Evolutionary conservation across 2,797 vertebrate species (phyloP).

Genomic region (Lacerta bilineata): DNA sequence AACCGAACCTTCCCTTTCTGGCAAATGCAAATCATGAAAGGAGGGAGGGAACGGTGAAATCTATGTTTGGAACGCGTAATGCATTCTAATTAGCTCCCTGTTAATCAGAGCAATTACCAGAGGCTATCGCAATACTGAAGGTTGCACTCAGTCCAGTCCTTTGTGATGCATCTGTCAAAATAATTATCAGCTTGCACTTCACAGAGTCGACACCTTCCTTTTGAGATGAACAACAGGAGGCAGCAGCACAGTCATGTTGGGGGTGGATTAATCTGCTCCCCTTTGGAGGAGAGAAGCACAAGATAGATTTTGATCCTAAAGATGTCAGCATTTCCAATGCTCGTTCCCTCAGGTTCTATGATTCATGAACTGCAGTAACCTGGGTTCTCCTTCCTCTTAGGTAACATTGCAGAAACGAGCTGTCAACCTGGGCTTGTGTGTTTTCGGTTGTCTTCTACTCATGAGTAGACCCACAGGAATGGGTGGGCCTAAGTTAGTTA

Average conservation of each 20-base stretch:
- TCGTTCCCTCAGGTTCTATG: slow-evolving; percentile 22
- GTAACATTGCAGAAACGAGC: slow-evolving; percentile 27
- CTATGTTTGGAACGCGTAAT: slow-evolving; percentile 63
- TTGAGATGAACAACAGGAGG: slow-evolving; percentile 49
- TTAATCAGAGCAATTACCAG: slow-evolving; percentile 70
- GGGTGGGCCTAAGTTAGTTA: too few relatives aligned
- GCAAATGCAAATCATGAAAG: slow-evolving; percentile 59
- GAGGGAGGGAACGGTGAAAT: slow-evolving; percentile 45
- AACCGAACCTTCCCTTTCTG: slow-evolving; percentile 44
- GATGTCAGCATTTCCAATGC: slow-evolving; percentile 43
- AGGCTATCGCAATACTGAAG: slow-evolving; percentile 53
- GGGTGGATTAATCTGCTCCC: slow-evolving; percentile 48
- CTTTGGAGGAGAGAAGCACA: slow-evolving; percentile 27
- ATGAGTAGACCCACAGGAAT: too few relatives aligned
- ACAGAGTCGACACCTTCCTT: slow-evolving; percentile 60
- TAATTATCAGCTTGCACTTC: slow-evolving; percentile 66
- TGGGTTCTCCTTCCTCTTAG: slow-evolving; percentile 27
- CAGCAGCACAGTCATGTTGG: slow-evolving; percentile 8
- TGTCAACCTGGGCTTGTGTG: slow-evolving; percentile 17
- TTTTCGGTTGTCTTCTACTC: neutral
- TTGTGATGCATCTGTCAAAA: slow-evolving; percentile 61
- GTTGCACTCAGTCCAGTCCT: slow-evolving; percentile 55
- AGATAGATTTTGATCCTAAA: slow-evolving; percentile 29
- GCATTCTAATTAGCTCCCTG: slow-evolving; percentile 70
- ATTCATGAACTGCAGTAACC: slow-evolving; percentile 39